Conservation (phyloP, 2,888 invertebrate species). For the Petrophora chlorosata region DNA sequence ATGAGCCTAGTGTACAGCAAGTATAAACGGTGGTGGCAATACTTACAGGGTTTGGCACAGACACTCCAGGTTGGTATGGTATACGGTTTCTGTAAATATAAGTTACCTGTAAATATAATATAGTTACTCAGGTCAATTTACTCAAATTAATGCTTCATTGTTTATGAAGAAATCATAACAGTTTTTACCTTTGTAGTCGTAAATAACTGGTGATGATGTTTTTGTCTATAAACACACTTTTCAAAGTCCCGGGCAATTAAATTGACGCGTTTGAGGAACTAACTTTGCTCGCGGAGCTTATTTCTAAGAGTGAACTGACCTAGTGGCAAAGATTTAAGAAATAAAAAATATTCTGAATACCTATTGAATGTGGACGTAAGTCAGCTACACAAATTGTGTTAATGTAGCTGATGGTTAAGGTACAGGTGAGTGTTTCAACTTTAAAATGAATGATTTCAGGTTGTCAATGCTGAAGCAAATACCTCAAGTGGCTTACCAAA, state of each 20-base stretch:
- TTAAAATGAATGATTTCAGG: conserved; percentile 78
- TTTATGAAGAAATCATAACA: too few species aligned
- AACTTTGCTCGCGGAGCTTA: too few species aligned
- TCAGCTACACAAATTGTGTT: too few species aligned
- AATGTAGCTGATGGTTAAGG: too few species aligned
- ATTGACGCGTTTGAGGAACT: too few species aligned
- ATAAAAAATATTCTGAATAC: too few species aligned
- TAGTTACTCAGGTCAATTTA: too few species aligned
- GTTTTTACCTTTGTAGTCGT: background rate
- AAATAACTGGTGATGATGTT: conserved; percentile 11
- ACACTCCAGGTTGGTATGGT: conserved; percentile 58
- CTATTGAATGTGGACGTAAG: too few species aligned
- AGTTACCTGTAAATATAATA: conserved; percentile 7
- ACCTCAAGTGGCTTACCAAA: conserved; percentile 91
- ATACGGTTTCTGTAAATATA: conserved; percentile 16
- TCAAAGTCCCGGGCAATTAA: too few species aligned
- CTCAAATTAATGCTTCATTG: too few species aligned
- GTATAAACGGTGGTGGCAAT: conserved; percentile 75
- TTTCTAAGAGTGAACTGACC: too few species aligned
- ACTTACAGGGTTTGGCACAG: conserved; percentile 49
- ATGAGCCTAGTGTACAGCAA: conserved; percentile 57
- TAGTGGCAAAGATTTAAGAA: too few species aligned
- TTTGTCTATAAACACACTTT: background rate
- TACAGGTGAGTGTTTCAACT: background rate
- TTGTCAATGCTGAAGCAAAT: conserved; percentile 94